These are phyloP conservation scores for Panzeria rudis DNA, from an alignment of 2,888 invertebrate species.

Conservation along the genomic window DNA sequence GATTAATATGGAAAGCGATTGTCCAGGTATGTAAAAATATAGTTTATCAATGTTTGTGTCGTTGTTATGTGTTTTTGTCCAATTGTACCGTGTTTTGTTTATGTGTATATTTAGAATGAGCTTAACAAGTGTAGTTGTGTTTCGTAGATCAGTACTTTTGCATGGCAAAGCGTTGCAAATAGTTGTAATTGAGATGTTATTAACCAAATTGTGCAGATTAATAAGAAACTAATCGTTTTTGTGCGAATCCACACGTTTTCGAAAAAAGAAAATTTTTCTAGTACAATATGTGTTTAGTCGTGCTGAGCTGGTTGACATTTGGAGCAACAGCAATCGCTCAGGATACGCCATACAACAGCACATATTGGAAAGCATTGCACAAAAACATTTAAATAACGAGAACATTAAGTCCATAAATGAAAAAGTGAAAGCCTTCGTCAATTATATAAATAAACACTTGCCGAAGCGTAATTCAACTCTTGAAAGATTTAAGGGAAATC, in stretches of 20 bases:
- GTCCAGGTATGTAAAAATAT: too few species aligned
- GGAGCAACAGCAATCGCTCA: constrained; percentile 58
- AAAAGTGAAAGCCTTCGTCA: too few species aligned
- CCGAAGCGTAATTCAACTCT: constrained; percentile 17
- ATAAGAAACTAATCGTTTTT: constrained; percentile 58
- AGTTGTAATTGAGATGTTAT: constrained; percentile 53
- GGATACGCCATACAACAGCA: too few species aligned
- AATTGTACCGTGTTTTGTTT: too few species aligned
- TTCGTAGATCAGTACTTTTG: constrained; percentile 7
- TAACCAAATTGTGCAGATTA: constrained; percentile 25
- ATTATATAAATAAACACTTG: constrained; percentile 40
- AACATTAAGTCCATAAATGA: too few species aligned
- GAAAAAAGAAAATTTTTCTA: constrained; percentile 33
- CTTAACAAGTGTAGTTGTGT: too few species aligned
- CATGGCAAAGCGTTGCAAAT: constrained; percentile 58
- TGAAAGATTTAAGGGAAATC: constrained; percentile 50
- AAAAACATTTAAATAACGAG: too few species aligned
- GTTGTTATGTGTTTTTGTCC: too few species aligned
- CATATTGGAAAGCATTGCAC: too few species aligned
- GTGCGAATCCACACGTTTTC: constrained; percentile 55
- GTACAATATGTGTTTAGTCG: constrained; percentile 17
- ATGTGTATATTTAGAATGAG: too few species aligned
- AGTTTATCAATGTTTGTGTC: too few species aligned
- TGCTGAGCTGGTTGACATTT: constrained; percentile 15
- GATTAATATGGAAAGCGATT: too few species aligned